Base-by-base conservation (phyloP, 53 echinoderm and acorn worm genomes). In the Apostichopus leukothele region DNA sequence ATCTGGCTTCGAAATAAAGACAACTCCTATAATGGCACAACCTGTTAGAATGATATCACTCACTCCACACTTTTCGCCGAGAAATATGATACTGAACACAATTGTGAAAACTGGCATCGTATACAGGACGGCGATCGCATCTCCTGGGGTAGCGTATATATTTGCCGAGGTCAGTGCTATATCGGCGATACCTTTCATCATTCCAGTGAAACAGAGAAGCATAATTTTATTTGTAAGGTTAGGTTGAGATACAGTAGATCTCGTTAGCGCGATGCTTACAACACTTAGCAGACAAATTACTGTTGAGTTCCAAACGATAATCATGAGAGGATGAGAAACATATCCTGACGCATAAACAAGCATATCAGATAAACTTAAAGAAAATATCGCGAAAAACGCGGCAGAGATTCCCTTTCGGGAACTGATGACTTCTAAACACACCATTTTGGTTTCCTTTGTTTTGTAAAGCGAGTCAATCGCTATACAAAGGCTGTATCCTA, bases 41-140 rank as follows among this genome's bases (percentile, higher is more conserved):
- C 11, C 13, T 11, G 77, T 39, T 52, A 76, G 4, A 1, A 76
- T 5, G 39, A 52, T 16, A 21, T 76, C 77, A 14, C 77, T 76
- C 7, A 39, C 9, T 14, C 50, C 10, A 13, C 77, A 76, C 52
- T 10, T 76, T 8, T 39, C 77, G 12, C 52, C 52, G 0, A 76
- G 77, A 52, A 26, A 76, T 14, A 14, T 39, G 26, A 76, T 76
- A 14, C 77, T 76, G 77, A 76, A 76, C 8, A 76, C 13, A 16
- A 76, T 76, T 76, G 77, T 76, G 4, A 76, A 76, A 51, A 76
- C 16, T 21, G 77, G 77, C 77, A 52, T 51, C 18, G 77, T 76
- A 52, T 76, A 51, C 13, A 76, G 16, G 39, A 76, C 16, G 20
- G 77, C 77, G 77, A 76, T 52, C 14, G 77, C 77, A 21, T 76